Base-by-base conservation (phyloP, 1,140 invertebrate species). In the Pseudomyrmex pallidus region DNA sequence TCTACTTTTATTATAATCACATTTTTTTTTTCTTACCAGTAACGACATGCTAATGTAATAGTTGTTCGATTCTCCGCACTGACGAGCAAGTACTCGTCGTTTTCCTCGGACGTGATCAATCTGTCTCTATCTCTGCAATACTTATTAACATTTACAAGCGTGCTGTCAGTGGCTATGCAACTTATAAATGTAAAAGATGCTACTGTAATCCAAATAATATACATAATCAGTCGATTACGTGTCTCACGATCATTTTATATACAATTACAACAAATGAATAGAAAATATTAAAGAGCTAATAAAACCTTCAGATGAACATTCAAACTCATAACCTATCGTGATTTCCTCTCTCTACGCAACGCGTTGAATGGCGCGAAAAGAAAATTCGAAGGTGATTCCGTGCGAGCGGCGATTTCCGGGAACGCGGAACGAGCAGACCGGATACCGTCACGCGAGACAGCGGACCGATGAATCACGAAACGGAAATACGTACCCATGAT, bases 81-180 rank as follows among this genome's bases (percentile, higher is more conserved):
- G 2, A 95, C 91, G 57, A 95, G 89, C 52, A 94, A 87, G 90
- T 94, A 95, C 62, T 94, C 90, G 63, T 95, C 95, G 22, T 91
- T 89, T 77, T 94, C 93, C 62, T 94, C 91, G 1, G 91, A 91
- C 4, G 87, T 89, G 57, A 95, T 92, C 52, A 94, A 86, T 83
- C 93, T 90, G 25, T 95, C 90, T 82, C 89, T 91, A 74, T 95
- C 91, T 85, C 94, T 89, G 63, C 95, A 95, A 74, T 93, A 92
- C 74, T 87, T 93, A 73, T 88, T 70, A 57, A 87, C 9, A 9
- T 54, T 64, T 44, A 20, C 20, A 35, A 59, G 46, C 54, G 44
- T 61, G 9, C 12, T 12, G 0, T 80, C 44, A 8, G 2, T 50
- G 15, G 52, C 44, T 17, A 72, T n/a, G 20, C 52, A 57, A 2